Evolutionary conservation across 64 coral and sea anemone species (phyloP), one percentile per base, ranked within the genome.

Genomic region (Actinia equina): DNA sequence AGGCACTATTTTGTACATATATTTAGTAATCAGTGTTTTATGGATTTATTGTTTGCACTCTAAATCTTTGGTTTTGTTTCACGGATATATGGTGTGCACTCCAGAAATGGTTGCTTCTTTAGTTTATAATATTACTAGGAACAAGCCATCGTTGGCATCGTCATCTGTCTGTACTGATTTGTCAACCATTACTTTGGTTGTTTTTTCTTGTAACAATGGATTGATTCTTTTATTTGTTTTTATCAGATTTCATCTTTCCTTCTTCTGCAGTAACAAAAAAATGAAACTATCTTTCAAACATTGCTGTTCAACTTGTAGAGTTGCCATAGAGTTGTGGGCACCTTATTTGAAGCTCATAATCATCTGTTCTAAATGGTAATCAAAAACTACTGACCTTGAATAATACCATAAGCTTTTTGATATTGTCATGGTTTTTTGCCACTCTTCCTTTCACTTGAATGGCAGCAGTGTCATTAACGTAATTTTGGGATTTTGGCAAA

Each of bases 91-190:
- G n/a, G n/a, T n/a, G n/a, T n/a, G n/a, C n/a, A n/a, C n/a, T n/a
- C n/a, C n/a, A n/a, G n/a, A n/a, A n/a, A n/a, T n/a, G n/a, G n/a
- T n/a, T n/a, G n/a, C n/a, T n/a, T n/a, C n/a, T n/a, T n/a, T n/a
- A n/a, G n/a, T n/a, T n/a, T n/a, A n/a, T n/a, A n/a, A n/a, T n/a
- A 74, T 74, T 9, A 74, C 69, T 3, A 74, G 25, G 19, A 74
- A 74, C 13, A 74, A 74, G 23, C 13, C 15, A 13, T 23, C 9
- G 3, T 74, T 23, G 0, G 37, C 69, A 37, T 74, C 25, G 12
- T 37, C 69, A 74, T 74, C 69, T 74, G 69, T 42, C 69, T 74
- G 69, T 74, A 74, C 69, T 74, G 69, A 74, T 3, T 37, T 26
- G 69, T 74, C 69, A 3, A 74, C 9, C 69, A 74, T 74, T 74